A percentile compares a stretch with the other conserved stretches of the same genome.
phyloP scores from a whole-genome alignment of 1,140 invertebrate species.

The Acromyrmex heyeri region DNA sequence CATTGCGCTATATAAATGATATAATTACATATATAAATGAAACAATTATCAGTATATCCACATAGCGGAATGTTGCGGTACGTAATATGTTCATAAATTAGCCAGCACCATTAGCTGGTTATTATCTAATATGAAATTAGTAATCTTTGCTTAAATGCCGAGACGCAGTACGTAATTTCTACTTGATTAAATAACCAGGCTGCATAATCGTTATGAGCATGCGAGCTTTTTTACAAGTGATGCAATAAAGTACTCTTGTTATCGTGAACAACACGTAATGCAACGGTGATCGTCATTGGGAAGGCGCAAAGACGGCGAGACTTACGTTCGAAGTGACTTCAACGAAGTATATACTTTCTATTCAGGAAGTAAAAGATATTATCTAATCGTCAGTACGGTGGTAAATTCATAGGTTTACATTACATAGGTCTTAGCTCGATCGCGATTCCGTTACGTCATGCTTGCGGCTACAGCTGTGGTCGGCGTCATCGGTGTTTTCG shows the following conservation, averaged over 20 bases:
- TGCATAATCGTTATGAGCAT: conserved; percentile 6
- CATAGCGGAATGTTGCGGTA: not conserved
- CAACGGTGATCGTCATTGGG: conserved; percentile 21
- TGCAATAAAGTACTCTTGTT: conserved; percentile 13
- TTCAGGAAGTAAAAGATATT: conserved; percentile 83
- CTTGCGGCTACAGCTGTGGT: conserved; percentile 4
- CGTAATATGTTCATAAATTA: conserved; percentile 25
- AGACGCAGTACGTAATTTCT: conserved; percentile 4
- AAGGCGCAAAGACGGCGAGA: not conserved
- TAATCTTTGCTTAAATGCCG: conserved; percentile 26
- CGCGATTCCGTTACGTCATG: conserved; percentile 69
- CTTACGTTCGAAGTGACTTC: not conserved
- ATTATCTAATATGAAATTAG: conserved; percentile 41
- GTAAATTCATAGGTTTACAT: conserved; percentile 12
- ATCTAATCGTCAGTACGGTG: conserved; percentile 78
- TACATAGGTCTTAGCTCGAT: conserved; percentile 23
- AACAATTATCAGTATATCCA: not conserved
- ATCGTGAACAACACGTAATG: conserved; percentile 12
- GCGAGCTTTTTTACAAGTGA: conserved; percentile 31
- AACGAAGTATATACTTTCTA: conserved; percentile 80
- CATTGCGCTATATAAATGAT: not conserved
- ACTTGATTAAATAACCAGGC: conserved; percentile 35
- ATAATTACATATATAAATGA: conserved; percentile 5
- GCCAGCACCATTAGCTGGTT: not conserved
- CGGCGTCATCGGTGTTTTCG: conserved; percentile 18